A percentile compares a stretch with the other conserved stretches of the same genome.
Conservation (phyloP, 2,113 vertebrate genomes). For the Nannobrachium achirus region DNA sequence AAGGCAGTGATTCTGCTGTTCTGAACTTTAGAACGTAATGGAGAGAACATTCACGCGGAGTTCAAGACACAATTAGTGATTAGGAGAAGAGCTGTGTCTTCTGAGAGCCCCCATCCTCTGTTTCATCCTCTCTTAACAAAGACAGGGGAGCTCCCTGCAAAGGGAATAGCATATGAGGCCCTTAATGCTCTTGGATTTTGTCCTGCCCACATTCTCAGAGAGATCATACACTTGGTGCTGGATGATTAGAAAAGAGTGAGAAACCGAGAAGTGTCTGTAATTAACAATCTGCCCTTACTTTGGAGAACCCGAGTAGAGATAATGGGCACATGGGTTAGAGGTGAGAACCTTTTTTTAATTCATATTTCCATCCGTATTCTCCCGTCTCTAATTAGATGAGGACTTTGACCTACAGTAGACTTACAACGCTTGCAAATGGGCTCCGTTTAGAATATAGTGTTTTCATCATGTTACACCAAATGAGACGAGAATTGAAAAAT, state of each 20-base stretch:
- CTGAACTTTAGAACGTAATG: no score
- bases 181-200: slow-evolving; percentile 68
- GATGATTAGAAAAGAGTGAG: slow-evolving; percentile 64
- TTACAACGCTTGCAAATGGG: not conserved
- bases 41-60: slow-evolving; percentile 56
- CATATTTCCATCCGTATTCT: no score
- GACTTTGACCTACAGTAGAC: no score
- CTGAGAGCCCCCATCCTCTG: slow-evolving; percentile 57
- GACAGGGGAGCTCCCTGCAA: slow-evolving; percentile 62
- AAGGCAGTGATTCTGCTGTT: slow-evolving; percentile 41
- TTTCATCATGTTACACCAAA: slow-evolving; percentile 37
- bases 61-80: slow-evolving; percentile 78
- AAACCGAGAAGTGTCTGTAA: slow-evolving; percentile 63
- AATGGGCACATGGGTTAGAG: slow-evolving; percentile 39
- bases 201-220: slow-evolving; percentile 55
- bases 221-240: slow-evolving; percentile 57
- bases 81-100: slow-evolving; percentile 68
- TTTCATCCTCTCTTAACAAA: slow-evolving; percentile 72
- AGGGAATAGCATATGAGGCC: slow-evolving; percentile 75
- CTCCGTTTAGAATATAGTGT: not conserved
- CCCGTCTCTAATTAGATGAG: no score
- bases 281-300: slow-evolving; percentile 60
- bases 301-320: slow-evolving; percentile 13
- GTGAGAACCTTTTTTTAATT: not conserved
- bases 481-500: slow-evolving; percentile 13